Evolutionary conservation across 2,888 invertebrate genomes (phyloP).

Genomic region (Odiellus spinosus): DNA sequence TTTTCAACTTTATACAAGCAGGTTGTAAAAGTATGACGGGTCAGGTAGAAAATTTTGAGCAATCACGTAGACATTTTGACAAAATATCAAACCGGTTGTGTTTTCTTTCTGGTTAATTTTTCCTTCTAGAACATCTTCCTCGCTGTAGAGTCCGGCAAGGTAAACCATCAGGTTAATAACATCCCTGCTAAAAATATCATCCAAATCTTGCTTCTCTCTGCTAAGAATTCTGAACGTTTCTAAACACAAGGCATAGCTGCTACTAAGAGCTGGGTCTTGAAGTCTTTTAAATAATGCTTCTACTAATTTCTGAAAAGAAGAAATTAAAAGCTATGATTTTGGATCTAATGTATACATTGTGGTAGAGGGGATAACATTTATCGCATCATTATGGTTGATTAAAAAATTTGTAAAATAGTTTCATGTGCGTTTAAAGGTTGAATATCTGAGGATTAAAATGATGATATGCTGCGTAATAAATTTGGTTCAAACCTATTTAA

Average conservation of each 20-base stretch:
- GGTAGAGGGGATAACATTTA: not conserved
- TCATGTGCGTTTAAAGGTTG: no score
- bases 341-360: not conserved
- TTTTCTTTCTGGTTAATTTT: conserved; percentile 16
- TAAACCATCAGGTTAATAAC: conserved; percentile 50
- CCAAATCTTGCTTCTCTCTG: conserved; percentile 57
- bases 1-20: not conserved
- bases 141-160: conserved; percentile 39
- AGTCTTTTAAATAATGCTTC: conserved; percentile 22
- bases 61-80: conserved; percentile 1
- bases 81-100: conserved; percentile 11
- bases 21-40: not conserved
- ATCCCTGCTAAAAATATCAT: conserved; percentile 47
- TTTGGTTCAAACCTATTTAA: no score
- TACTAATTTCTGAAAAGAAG: conserved; percentile 33
- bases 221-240: conserved; percentile 48
- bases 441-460: no score
- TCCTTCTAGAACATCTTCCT: conserved; percentile 19
- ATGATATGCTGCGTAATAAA: no score
- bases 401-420: not conserved
- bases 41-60: conserved; percentile 11
- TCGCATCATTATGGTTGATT: not conserved
- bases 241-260: conserved; percentile 41
- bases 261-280: conserved; percentile 27
- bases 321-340: no score